phyloP scores from a whole-genome alignment of 1,140 invertebrate genomes.

The Philopotamus ludificatus region DNA sequence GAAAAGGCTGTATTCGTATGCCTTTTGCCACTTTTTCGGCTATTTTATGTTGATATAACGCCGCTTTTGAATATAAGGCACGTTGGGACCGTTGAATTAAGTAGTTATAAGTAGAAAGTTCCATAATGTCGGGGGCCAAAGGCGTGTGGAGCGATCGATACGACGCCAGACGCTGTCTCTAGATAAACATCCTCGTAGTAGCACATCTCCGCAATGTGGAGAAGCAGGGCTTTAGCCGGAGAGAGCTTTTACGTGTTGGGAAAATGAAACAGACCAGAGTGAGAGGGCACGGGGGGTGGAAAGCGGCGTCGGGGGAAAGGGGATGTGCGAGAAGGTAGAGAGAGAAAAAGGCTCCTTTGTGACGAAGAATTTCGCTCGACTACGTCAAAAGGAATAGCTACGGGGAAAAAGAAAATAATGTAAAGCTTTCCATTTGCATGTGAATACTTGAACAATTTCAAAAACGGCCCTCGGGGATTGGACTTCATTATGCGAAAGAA shows the following conservation, averaged over 20 bases:
- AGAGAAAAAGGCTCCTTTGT: slow-evolving; percentile 39
- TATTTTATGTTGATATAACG: no score
- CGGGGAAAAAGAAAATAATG: slow-evolving; percentile 15
- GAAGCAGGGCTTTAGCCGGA: neutral
- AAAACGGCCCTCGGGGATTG: neutral
- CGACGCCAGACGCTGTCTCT: slow-evolving; percentile 27
- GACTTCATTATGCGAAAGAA: neutral
- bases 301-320: no score
- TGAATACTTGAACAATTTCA: neutral
- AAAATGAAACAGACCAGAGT: slow-evolving; percentile 38
- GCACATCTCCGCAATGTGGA: slow-evolving; percentile 18
- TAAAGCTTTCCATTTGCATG: slow-evolving; percentile 13
- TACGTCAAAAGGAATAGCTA: slow-evolving; percentile 14
- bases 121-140: slow-evolving; percentile 12
- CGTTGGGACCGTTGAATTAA: neutral
- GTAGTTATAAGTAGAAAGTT: slow-evolving; percentile 25
- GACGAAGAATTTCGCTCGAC: slow-evolving; percentile 10
- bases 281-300: no score
- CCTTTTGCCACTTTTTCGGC: no score
- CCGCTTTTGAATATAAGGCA: slow-evolving; percentile 6
- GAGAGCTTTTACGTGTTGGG: slow-evolving; percentile 38
- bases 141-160: slow-evolving; percentile 27
- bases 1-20: no score
- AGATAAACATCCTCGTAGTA: slow-evolving; percentile 31
- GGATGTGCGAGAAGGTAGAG: no score